Base-by-base conservation (phyloP, 2,888 invertebrate species). In the Idaea biselata region DNA sequence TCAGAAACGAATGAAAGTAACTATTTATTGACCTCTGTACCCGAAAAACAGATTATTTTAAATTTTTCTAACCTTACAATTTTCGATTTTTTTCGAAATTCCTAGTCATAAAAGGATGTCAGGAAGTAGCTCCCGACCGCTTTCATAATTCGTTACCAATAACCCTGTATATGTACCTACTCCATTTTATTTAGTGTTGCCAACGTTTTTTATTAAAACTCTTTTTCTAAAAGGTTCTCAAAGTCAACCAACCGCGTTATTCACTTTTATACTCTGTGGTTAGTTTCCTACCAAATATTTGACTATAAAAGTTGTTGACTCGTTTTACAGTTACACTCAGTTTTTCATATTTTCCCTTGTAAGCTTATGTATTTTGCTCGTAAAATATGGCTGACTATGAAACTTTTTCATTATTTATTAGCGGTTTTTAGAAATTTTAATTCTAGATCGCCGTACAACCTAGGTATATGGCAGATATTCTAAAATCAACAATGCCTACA, bases 291-390 rank as follows among this genome's bases (percentile, higher is more conserved):
- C 6, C 44, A 44, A 44, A 44, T 44, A 14, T 44, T 44, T 44
- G 6, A 44, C 8, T 44, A 44, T 14, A 44, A 44, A 44, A 44
- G 44, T 44, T 44, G 44, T 44, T 44, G 44, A 44, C 44, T 44
- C 44, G 44, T 44, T 44, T 44, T 44, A 11, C 44, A 44, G 44
- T 44, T 44, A 44, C 44, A 44, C 14, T 44, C 44, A 44, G 44
- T 44, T 44, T 33, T 44, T 44, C 44, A 44, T 44, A 44, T 44
- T 44, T 44, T 44, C 44, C 44, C 44, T 75, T 70, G 72, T 75
- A 73, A 44, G 11, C 14, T 44, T 44, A 8, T 44, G 11, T 44
- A 8, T 44, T 75, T 71, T 74, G 73, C n/a, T 79, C 73, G 82
- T 80, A 44, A 44, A 44, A 44, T 44, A 44, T 44, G 8, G 44